Base-by-base conservation (phyloP, 2,113 vertebrate species). In the Caloenas nicobarica region DNA sequence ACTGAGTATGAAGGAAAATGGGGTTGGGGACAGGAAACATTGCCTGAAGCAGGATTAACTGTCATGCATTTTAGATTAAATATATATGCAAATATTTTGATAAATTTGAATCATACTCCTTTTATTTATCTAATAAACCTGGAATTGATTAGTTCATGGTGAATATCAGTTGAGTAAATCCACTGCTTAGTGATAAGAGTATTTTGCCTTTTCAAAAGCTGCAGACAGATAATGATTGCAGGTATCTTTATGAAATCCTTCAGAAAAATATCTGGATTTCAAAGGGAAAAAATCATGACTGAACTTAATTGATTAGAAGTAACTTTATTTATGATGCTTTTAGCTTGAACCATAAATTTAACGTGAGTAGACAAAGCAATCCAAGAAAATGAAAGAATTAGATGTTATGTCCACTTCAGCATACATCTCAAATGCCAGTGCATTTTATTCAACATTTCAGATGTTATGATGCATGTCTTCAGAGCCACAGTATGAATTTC, bases 141-240 rank as follows among this genome's bases (percentile, higher is more conserved):
- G 33, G 38, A 78, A 38, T 91, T 61, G 11, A 33, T 86, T 65
- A 57, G 3, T 53, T 64, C 13, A 16, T 51, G 21, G 10, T 73
- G 12, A 77, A 36, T 56, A 33, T 36, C 60, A 33, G 4, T 82
- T 28, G 7, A 69, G 6, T 74, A 72, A 89, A 85, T 69, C 40
- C 36, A 44, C 33, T 72, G 9, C 22, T 70, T 61, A 40, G 1
- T 31, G 5, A 13, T 65, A 36, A 46, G 10, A 23, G 24, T 29
- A 36, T 51, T 76, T 80, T 91, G 85, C n/a, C 10, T 53, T 82
- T 85, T 33, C n/a, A 82, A 72, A 85, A 88, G 13, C 24, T 70
- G 24, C 7, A 56, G 33, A 54, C 11, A 48, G 34, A 58, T 3
- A 82, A 29, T 18, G 36, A 36, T 66, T 82, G 7, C 26, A 86